Base-by-base conservation (phyloP, 2,888 invertebrate species). In the Herminia tarsipennalis region DNA sequence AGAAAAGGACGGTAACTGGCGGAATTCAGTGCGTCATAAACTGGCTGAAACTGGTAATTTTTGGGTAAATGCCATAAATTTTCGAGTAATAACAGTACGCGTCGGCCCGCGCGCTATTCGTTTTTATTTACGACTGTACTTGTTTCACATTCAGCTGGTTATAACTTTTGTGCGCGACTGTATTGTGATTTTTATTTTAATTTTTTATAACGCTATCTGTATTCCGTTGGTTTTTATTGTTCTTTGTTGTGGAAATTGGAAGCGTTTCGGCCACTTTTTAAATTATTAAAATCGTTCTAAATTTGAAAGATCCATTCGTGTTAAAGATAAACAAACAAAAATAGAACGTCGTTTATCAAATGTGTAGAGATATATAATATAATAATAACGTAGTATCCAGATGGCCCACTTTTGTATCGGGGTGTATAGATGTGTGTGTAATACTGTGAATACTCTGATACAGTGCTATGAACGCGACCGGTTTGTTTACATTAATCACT, bases 71-170 rank as follows among this genome's bases (percentile, higher is more conserved):
- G 79, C 80, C 74, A 85, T 87, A 86, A 86, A 87, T 86, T 83
- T 75, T 70, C 70, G 74, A 76, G 76, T 81, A 86, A 86, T 84
- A 86, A 84, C 83, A 81, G 82, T 81, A 76, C 72, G 79, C 79
- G 81, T 85, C 82, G 81, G 79, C 73, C 76, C 72, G 78, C 76
- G 83, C 78, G 88, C 87, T 88, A 85, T 88, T 86, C 83, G 71
- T 74, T 85, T 87, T 88, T 89, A 88, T 90, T 89, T 89, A 90
- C 82, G 88, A 86, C 84, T 82, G 80, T 84, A 88, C 89, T 89
- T 84, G 86, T 85, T 86, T 88, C 86, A 86, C 81, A 84, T 84
- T 81, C 87, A 84, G 85, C 70, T 69, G 74, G 79, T 81, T 82
- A 81, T 83, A 85, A 86, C 81, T 87, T 88, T 83, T 83, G 81